Evolutionary conservation across 2,113 vertebrate genomes (phyloP).

Genomic region (Lepus europaeus): DNA sequence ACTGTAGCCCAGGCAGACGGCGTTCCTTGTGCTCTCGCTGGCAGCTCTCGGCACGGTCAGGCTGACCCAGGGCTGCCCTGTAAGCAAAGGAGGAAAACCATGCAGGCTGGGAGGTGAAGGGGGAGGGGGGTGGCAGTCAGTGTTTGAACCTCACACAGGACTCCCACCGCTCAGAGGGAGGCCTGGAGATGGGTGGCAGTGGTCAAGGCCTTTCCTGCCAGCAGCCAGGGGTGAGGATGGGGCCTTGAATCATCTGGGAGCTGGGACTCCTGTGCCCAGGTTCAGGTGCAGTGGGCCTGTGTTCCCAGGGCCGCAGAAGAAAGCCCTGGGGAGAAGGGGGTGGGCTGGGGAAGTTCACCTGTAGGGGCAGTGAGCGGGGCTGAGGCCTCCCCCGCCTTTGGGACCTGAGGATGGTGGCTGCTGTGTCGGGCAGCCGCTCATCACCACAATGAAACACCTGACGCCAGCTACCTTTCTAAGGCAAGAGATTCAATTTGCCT

Average conservation of each 20-base stretch:
- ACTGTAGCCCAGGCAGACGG: not conserved
- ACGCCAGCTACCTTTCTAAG: no score
- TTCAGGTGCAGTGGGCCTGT: not conserved
- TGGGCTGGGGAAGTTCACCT: not conserved
- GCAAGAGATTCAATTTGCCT: no score
- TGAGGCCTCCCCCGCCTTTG: not conserved
- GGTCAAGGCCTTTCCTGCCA: not conserved
- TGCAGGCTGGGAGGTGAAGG: fast-evolving
- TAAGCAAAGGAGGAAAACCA: not conserved
- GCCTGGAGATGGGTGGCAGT: no score
- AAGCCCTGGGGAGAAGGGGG: not conserved
- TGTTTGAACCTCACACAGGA: not conserved
- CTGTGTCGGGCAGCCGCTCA: no score
- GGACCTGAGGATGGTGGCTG: not conserved
- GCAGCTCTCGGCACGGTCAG: not conserved
- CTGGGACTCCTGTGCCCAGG: not conserved
- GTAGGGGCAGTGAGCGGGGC: not conserved
- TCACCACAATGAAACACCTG: no score
- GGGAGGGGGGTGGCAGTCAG: not conserved
- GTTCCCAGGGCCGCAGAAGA: not conserved
- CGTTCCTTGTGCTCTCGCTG: not conserved
- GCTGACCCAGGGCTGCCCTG: not conserved
- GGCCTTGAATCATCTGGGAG: not conserved
- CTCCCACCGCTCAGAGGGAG: not conserved
- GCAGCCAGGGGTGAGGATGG: not conserved